These are phyloP conservation scores for Danio kyathit DNA, from an alignment of 2,797 vertebrate species.

Conservation along the genomic window DNA sequence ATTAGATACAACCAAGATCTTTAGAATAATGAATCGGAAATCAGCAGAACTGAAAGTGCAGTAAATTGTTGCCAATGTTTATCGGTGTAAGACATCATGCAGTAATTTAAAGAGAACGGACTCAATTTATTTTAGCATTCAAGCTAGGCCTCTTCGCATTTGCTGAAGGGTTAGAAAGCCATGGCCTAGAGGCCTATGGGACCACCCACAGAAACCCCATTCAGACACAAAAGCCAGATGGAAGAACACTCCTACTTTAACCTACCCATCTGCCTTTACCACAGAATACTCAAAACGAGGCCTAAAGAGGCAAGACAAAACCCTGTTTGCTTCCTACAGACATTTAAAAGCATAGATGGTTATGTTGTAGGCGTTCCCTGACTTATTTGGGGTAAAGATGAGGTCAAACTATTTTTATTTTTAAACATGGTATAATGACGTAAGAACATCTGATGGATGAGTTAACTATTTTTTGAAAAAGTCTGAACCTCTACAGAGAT, in stretches of 20 bases:
- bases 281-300: conserved; percentile 68
- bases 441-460: conserved; percentile 70
- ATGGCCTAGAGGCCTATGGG: conserved; percentile 62
- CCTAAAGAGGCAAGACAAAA: conserved; percentile 60
- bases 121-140: not conserved
- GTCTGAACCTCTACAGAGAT: not conserved
- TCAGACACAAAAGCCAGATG: conserved; percentile 67
- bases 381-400: conserved; percentile 59
- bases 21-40: not conserved
- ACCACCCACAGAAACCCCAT: conserved; percentile 73
- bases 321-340: conserved; percentile 59
- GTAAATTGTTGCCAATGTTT: not conserved
- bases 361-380: conserved; percentile 65
- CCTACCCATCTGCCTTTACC: conserved; percentile 53
- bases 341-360: conserved; percentile 54
- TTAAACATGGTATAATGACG: conserved; percentile 61
- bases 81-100: not conserved
- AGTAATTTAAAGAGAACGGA: not conserved
- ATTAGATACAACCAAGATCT: not conserved
- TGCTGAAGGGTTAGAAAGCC: conserved; percentile 38
- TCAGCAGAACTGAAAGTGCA: conserved; percentile 52
- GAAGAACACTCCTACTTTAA: conserved; percentile 43
- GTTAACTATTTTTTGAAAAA: conserved; percentile 50
- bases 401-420: conserved; percentile 60
- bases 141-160: not conserved